Evolutionary conservation across 2,797 vertebrate genomes (phyloP).

Genomic region (Hirundo rustica): DNA sequence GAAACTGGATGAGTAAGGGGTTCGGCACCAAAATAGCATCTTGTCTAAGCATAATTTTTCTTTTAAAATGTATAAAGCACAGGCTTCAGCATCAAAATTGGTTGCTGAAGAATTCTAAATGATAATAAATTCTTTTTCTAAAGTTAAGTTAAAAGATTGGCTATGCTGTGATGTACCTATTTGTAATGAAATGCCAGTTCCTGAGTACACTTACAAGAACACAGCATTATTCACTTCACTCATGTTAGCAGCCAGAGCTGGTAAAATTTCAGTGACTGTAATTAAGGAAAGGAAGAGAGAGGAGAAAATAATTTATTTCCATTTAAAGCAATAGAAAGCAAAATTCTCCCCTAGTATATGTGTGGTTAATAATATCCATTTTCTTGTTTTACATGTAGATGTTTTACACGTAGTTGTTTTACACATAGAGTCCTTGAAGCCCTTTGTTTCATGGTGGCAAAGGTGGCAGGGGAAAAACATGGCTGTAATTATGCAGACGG

Average conservation of each 20-base stretch:
- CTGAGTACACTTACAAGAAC: neutral
- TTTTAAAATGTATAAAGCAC: neutral
- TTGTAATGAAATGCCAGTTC: neutral
- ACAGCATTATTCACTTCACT: neutral
- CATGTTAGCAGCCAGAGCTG: neutral
- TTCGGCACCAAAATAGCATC: neutral
- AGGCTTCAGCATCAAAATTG: neutral
- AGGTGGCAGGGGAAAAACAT: neutral
- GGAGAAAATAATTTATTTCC: neutral
- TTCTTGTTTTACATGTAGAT: neutral
- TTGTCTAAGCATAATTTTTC: neutral
- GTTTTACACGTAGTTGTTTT: conserved; percentile 50
- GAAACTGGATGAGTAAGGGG: neutral
- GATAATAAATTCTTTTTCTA: neutral
- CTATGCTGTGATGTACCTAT: neutral
- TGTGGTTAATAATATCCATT: neutral
- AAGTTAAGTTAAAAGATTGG: neutral
- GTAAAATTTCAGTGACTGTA: neutral
- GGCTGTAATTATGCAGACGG: neutral
- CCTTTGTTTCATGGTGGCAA: conserved; percentile 43
- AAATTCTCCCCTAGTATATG: neutral
- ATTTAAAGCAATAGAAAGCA: neutral
- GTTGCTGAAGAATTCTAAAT: neutral
- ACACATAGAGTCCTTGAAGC: conserved; percentile 51
- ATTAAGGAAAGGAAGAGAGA: neutral